Base-by-base conservation (phyloP, 2,888 invertebrate genomes). In the Diarsia mendica region DNA sequence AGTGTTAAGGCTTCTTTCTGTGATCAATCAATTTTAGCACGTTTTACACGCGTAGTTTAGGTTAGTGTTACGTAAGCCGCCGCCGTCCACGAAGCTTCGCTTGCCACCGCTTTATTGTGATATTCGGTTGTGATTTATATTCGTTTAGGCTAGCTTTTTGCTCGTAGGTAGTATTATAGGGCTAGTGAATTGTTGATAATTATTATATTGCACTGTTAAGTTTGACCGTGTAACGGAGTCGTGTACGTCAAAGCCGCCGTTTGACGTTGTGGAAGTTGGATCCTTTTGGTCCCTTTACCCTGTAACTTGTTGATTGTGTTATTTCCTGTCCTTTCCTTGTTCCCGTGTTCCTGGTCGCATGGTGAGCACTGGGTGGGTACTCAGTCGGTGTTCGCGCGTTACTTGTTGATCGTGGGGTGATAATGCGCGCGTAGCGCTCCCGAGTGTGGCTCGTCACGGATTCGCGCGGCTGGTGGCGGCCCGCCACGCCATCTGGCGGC, bases 381-480 rank as follows among this genome's bases (percentile, higher is more conserved):
- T 86, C 85, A 78, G 79, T 86, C 80, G 82, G 87, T 82, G 79
- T 88, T 83, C 89, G 89, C 90, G 91, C 88, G 89, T 82, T 89
- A 92, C 93, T 93, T 93, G 94, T 94, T 92, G 92, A 91, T 86
- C 89, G 89, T 88, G 90, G 89, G 92, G 94, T 95, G 93, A 90
- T 90, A 86, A 94, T 93, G 94, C 94, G 95, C 95, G 94, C 87
- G 87, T 94, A 94, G 95, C 93, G 95, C 93, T 91, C 91, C 87
- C 92, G 92, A 96, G 91, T 90, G 97, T 97, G 97, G 97, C 97
- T 97, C 97, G 97, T 89, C 97, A 97, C 97, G 97, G 97, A 89
- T 97, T 97, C 95, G 97, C 97, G 94, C 97, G 97, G 95, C 97
- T 97, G 93, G 97, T 97, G 97, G 97, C 97, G 94, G 97, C 97